phyloP scores from a whole-genome alignment of 1,140 invertebrate genomes.

The Papilio polyxenes region DNA sequence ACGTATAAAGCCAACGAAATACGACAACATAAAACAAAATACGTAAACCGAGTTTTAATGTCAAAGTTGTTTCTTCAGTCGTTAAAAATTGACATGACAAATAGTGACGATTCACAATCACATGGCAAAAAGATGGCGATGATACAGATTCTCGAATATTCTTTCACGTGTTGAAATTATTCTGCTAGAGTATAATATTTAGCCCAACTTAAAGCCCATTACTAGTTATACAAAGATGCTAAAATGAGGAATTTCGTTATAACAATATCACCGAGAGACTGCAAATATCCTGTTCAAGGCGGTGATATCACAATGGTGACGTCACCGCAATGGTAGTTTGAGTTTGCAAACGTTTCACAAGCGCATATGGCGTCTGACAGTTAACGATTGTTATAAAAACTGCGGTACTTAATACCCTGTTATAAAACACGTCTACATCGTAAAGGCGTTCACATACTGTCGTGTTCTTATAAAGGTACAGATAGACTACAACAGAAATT shows the following conservation, averaged over 20 bases:
- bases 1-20: conserved; percentile 6
- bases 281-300: conserved; percentile 5
- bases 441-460: neutral
- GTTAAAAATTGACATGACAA: conserved; percentile 17
- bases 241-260: neutral
- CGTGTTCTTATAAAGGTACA: neutral
- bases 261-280: neutral
- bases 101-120: neutral
- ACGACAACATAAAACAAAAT: conserved; percentile 2
- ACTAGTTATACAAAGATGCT: neutral
- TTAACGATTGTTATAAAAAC: conserved; percentile 24
- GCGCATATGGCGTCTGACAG: conserved; percentile 23
- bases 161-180: neutral
- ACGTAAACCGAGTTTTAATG: conserved; percentile 8
- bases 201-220: too few relatives aligned
- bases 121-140: neutral
- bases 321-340: conserved; percentile 7
- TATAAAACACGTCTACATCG: conserved; percentile 11
- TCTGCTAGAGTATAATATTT: neutral
- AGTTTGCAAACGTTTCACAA: conserved; percentile 25
- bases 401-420: conserved; percentile 25
- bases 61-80: conserved; percentile 1
- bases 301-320: conserved; percentile 30
- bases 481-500: too few relatives aligned
- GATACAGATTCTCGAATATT: neutral